Base-by-base conservation (phyloP, 2,113 vertebrate genomes). In the Oryzias melastigma region DNA sequence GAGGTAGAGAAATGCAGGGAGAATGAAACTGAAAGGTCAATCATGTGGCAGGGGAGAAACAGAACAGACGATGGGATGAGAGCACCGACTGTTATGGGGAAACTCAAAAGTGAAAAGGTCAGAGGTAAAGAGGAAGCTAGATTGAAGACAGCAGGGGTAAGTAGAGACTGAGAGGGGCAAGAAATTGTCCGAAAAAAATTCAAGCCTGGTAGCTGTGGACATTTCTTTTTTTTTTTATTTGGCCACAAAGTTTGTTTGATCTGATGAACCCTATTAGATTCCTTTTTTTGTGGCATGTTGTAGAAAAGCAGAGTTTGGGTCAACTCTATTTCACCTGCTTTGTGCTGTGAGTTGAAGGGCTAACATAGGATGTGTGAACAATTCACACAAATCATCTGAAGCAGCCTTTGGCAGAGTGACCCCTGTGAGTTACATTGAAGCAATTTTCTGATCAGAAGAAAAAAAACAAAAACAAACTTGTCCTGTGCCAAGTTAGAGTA, bases 41-140 rank as follows among this genome's bases (percentile, higher is more conserved):
- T 64, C 14, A 68, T 45, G 72, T 78, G 81, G 75, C 69, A 73
- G 58, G 73, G 84, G 48, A 81, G 76, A 82, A 75, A 82, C 65
- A 82, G 74, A 61, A 68, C 47, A 67, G 80, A 78, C 42, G 82
- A 82, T 82, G 83, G 77, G 78, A 83, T 83, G 80, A 83, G 75
- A 41, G 79, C 77, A 58, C 73, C 75, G 75, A 85, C 81, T 81
- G 71, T 62, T 74, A 58, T 50, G 45, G 73, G 73, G 74, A 67
- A 81, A 85, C 61, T 74, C 51, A 75, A 82, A 85, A 84, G 83
- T 87, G 85, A 86, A 89, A 89, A 87, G 83, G 86, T 87, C 83
- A 86, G 66, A 83, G 72, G 76, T 86, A 81, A 83, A 82, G 68
- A 83, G 75, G 81, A 70, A 73, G 80, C 80, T 71, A 79, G 81